Base-by-base conservation (phyloP, 2,888 invertebrate species). In the Orchesella flavescens region DNA sequence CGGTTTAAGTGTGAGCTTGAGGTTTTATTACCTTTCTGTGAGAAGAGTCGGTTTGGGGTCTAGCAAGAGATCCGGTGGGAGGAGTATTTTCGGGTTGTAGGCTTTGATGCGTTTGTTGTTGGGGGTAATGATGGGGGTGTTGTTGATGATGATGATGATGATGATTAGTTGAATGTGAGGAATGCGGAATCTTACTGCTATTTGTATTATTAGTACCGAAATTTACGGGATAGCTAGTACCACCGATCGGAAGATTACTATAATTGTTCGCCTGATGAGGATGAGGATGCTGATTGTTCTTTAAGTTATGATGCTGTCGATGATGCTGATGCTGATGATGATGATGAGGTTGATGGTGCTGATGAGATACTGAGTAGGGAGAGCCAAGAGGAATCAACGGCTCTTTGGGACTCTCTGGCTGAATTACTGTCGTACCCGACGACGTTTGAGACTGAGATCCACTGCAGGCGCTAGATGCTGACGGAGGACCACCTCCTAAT, bases 381-480 rank as follows among this genome's bases (percentile, higher is more conserved):
- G 83, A 83, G 46, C 74, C 65, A 44, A 43, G 2, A 17, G 78
- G 84, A 7, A 61, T 61, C 24, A 78, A 68, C 17, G 78, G 83
- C 71, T 86, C 84, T 34, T 77, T 86, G 7, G 86, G 84, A 61
- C 83, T 86, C 68, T 84, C 86, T 44, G 84, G 84, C 59, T 85
- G 83, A n/a, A 80, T 73, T 21, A 75, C 71, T 65, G 86, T 77
- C 3, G 66, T 78, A 19, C 21, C 69, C 19, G 83, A 83, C 43
- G 83, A 65, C 34, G 82, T 46, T 43, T 74, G 74, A 49, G 57
- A 72, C 63, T 79, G 79, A 73, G 80, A 76, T 65, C 75, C 76
- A 43, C 63, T 63, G 57, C 71, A 55, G 53, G 71, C 71, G 24
- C 63, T 77, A 13, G 75, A 57, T 0, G 69, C 75, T 5, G 84